Conservation (phyloP, 2,888 invertebrate species). For the Scaptodrosophila latifasciaeformis region DNA sequence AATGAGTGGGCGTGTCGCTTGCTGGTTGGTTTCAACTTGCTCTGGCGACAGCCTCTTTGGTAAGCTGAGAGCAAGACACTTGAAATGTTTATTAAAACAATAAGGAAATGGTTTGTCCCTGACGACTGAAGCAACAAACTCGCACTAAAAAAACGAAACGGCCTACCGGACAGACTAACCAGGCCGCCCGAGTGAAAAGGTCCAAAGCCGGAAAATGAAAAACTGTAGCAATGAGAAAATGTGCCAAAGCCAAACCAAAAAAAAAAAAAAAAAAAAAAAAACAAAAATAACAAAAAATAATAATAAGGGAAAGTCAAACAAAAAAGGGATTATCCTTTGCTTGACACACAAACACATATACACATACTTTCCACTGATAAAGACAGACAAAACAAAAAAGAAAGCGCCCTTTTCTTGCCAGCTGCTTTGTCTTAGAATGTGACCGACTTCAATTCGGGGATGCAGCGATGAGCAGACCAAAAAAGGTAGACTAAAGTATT, state of each 20-base stretch:
- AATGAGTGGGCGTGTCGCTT: slow-evolving; percentile 38
- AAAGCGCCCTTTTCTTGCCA: slow-evolving; percentile 31
- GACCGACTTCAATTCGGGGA: slow-evolving; percentile 21
- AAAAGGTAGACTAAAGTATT: slow-evolving; percentile 37
- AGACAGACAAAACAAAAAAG: slow-evolving; percentile 36
- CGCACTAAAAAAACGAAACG: slow-evolving; percentile 5
- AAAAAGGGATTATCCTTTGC: slow-evolving; percentile 62
- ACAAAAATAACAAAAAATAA: slow-evolving; percentile 4
- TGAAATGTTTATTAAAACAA: slow-evolving; percentile 72
- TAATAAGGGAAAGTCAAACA: slow-evolving; percentile 52
- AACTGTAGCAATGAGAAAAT: slow-evolving; percentile 1
- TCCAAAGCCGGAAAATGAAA: background rate
- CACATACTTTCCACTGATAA: slow-evolving; percentile 19
- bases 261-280: slow-evolving; percentile 20
- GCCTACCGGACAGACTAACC: background rate
- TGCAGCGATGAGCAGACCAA: slow-evolving; percentile 19
- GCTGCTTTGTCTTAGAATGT: slow-evolving; percentile 52
- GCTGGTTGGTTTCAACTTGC: slow-evolving; percentile 25
- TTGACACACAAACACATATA: slow-evolving; percentile 32
- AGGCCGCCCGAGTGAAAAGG: too few species aligned
- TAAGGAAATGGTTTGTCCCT: slow-evolving; percentile 66
- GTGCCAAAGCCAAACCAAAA: slow-evolving; percentile 1
- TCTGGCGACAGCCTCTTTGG: background rate
- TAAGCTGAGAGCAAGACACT: slow-evolving; percentile 61
- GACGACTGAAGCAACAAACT: slow-evolving; percentile 13